Evolutionary conservation across 37 sponge, comb jelly and placozoan genomes (phyloP), one percentile per base, ranked within the genome.

Genomic region (Crambe crambe): DNA sequence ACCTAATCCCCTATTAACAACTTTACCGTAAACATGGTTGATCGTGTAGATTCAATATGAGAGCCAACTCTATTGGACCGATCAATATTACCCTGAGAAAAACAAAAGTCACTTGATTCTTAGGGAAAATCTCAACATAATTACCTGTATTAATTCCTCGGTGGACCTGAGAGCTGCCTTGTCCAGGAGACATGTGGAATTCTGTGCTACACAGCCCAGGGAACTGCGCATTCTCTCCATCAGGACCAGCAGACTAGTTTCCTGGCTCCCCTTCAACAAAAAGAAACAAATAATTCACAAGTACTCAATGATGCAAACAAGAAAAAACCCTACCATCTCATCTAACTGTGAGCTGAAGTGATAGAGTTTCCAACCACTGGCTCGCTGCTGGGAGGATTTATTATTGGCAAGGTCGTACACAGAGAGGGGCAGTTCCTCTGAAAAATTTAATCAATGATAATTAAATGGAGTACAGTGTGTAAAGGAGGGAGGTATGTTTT

Each of bases 361-460:
- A 22, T 67, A 31, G 8, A 88, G 37, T n/a, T 75, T 82, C 83
- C 82, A 88, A 0, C 83, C 90, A 31, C 59, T 42, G 20, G 76
- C 71, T 32, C 84, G 78, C 64, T 39, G 56, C 43, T n/a, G 37
- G 15, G 68, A 34, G 40, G 34, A 54, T 31, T 67, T 54, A 30
- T 64, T 41, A 56, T 43, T 74, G 31, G 77, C 73, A 25, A 80
- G 65, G 26, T 79, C 81, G 31, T 31, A 38, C 43, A 37, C 60
- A 23, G 87, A 63, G 12, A 54, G 4, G 0, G 31, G 65, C 2
- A 36, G 27, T 23, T 77, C 78, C 27, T 85, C 86, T 85, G 27
- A 8, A 31, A 17, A n/a, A 42, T 3, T 61, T 5, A 26, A 59
- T 26, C 3, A 27, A 54, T 0, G 29, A 5, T 31, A 4, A 69